These are phyloP conservation scores for Diacarnus erythraeanus DNA, from an alignment of 37 sponge, comb jelly and placozoan species.

Conservation along the genomic window DNA sequence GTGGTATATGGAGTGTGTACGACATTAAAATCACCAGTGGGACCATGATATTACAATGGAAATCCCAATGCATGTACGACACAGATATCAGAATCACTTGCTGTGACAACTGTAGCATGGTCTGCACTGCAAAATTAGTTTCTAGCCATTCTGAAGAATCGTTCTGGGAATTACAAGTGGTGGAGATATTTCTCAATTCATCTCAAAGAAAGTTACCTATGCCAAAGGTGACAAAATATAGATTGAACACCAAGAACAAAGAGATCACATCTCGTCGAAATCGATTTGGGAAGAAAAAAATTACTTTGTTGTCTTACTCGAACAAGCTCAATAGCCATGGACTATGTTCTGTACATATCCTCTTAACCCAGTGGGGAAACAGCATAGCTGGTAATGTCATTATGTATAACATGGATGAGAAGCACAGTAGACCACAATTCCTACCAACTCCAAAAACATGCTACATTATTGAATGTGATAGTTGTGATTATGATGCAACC, in stretches of 20 bases:
- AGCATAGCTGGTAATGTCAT: constrained; percentile 4
- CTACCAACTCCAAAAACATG: neutral
- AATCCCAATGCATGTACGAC: constrained; percentile 19
- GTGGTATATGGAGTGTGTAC: constrained; percentile 46
- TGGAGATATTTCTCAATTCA: neutral
- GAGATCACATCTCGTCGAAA: neutral
- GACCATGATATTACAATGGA: neutral
- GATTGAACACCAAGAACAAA: neutral
- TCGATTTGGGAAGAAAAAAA: constrained; percentile 5
- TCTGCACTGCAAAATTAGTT: constrained; percentile 15
- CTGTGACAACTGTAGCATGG: constrained; percentile 32
- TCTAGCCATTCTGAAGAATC: neutral
- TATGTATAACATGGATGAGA: neutral
- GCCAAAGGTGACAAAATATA: neutral
- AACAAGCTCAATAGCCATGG: neutral
- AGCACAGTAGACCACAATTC: neutral
- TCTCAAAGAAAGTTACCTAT: neutral
- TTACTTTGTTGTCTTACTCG: constrained; percentile 11
- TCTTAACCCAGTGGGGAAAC: constrained; percentile 35
- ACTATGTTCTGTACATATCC: constrained; percentile 20
- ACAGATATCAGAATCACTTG: constrained; percentile 15
- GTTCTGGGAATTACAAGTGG: constrained; percentile 24
- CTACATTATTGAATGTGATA: neutral
- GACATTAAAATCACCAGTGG: neutral
- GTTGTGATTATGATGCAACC: neutral